A percentile compares a stretch with the other conserved stretches of the same genome.
Conservation (phyloP, 1,140 invertebrate species). For the Plodia interpunctella region DNA sequence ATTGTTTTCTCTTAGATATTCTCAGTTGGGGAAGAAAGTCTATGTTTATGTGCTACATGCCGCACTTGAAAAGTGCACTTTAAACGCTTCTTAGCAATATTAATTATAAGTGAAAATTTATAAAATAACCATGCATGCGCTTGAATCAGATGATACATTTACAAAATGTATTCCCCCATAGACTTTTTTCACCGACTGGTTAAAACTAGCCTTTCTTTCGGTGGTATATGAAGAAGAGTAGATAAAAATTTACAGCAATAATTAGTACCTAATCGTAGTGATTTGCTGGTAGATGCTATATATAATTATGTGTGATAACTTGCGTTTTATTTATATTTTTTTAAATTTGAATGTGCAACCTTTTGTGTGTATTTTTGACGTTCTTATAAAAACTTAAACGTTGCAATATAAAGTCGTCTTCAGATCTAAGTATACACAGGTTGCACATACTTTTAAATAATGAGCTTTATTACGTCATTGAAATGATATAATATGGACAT, state of each 20-base stretch:
- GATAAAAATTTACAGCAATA: slow-evolving; percentile 73
- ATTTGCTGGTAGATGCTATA: slow-evolving; percentile 70
- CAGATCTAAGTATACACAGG: not conserved
- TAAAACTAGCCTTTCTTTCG: slow-evolving; percentile 68
- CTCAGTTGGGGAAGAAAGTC: slow-evolving; percentile 37
- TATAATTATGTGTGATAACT: slow-evolving; percentile 67
- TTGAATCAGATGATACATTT: not conserved
- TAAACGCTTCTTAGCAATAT: not conserved
- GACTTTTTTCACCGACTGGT: slow-evolving; percentile 35
- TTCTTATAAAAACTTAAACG: too few relatives aligned
- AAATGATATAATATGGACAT: slow-evolving; percentile 17
- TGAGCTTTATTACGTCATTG: slow-evolving; percentile 9
- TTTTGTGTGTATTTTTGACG: too few relatives aligned
- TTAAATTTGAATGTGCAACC: slow-evolving; percentile 28
- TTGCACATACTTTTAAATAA: slow-evolving; percentile 25
- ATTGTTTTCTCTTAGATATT: slow-evolving; percentile 60
- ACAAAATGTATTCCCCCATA: slow-evolving; percentile 5
- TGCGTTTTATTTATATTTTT: slow-evolving; percentile 58
- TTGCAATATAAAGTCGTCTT: too few relatives aligned
- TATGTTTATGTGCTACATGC: not conserved
- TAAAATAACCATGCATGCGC: not conserved
- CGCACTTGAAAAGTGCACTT: slow-evolving; percentile 6
- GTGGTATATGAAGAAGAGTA: slow-evolving; percentile 55
- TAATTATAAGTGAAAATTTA: slow-evolving; percentile 5
- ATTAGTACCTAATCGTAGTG: slow-evolving; percentile 69